Conservation (phyloP, 1,140 invertebrate genomes). For the Psix sp. region DNA sequence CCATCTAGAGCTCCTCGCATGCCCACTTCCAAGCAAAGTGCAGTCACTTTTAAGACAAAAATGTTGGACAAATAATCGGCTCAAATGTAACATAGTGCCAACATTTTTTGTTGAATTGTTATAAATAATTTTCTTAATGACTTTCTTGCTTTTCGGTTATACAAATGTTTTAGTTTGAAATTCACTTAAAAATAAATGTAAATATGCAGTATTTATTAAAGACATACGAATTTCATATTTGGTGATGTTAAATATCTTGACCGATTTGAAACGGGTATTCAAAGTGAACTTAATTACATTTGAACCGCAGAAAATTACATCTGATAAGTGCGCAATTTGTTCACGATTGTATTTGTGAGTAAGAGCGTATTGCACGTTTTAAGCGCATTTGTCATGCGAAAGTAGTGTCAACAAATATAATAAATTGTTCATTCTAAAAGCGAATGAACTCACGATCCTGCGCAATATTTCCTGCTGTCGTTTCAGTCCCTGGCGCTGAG, state of each 20-base stretch:
- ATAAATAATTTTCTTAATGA: too few relatives aligned
- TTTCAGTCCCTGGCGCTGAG: slow-evolving; percentile 60
- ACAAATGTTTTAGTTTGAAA: too few relatives aligned
- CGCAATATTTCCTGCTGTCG: slow-evolving; percentile 62
- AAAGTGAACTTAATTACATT: slow-evolving; percentile 18
- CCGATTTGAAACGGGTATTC: slow-evolving; percentile 4
- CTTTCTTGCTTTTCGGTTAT: too few relatives aligned
- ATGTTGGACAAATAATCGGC: too few relatives aligned
- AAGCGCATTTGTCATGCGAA: slow-evolving; percentile 52
- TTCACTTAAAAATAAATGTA: too few relatives aligned
- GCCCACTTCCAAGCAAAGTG: slow-evolving; percentile 1
- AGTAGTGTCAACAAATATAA: slow-evolving; percentile 28
- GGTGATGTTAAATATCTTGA: neutral
- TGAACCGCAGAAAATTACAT: slow-evolving; percentile 12
- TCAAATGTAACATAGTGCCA: too few relatives aligned
- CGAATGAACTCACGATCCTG: slow-evolving; percentile 76
- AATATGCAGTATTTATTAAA: too few relatives aligned
- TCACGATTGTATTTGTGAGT: slow-evolving; percentile 12
- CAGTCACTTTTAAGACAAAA: too few relatives aligned
- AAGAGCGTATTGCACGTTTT: slow-evolving; percentile 28
- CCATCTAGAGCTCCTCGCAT: slow-evolving; percentile 11
- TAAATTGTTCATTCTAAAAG: slow-evolving; percentile 68
- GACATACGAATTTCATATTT: too few relatives aligned
- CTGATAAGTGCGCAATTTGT: slow-evolving; percentile 30
- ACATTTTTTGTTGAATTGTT: too few relatives aligned